Conservation (phyloP, 2,888 invertebrate genomes). For the Tiliacea citrago region DNA sequence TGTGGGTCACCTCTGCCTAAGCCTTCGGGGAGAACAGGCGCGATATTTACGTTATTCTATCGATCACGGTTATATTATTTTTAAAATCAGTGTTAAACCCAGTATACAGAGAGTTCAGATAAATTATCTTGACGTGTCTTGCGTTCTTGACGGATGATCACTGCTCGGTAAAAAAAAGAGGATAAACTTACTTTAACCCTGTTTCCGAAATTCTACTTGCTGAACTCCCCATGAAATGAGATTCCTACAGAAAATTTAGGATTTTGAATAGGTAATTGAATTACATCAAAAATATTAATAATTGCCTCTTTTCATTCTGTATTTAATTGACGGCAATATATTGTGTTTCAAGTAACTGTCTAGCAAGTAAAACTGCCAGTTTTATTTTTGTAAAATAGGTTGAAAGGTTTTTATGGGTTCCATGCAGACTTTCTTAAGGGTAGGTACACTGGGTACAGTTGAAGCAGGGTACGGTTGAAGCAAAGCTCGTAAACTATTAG, state of each 20-base stretch:
- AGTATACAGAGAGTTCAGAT: neutral
- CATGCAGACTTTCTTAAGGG: too few species aligned
- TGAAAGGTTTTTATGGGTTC: constrained; percentile 18
- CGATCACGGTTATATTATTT: neutral
- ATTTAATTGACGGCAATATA: constrained; percentile 3
- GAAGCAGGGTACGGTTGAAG: too few species aligned
- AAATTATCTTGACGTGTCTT: neutral
- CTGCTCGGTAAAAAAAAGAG: neutral
- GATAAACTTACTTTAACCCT: constrained; percentile 51
- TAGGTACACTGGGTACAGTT: too few species aligned
- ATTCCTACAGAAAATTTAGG: constrained; percentile 10
- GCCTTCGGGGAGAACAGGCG: neutral
- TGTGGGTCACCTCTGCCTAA: neutral
- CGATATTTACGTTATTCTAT: neutral
- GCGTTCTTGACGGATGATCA: too few species aligned
- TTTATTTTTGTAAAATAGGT: neutral
- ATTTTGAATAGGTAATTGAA: constrained; percentile 30
- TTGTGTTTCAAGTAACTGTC: constrained; percentile 27
- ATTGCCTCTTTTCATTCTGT: constrained; percentile 24
- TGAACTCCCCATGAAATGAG: constrained; percentile 47
- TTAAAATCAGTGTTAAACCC: neutral
- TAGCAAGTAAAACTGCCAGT: constrained; percentile 19
- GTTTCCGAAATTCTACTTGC: constrained; percentile 47
- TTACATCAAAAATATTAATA: neutral
- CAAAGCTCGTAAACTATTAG: too few species aligned